phyloP scores from a whole-genome alignment of 2,113 vertebrate genomes.

The Cygnus buccinator region DNA sequence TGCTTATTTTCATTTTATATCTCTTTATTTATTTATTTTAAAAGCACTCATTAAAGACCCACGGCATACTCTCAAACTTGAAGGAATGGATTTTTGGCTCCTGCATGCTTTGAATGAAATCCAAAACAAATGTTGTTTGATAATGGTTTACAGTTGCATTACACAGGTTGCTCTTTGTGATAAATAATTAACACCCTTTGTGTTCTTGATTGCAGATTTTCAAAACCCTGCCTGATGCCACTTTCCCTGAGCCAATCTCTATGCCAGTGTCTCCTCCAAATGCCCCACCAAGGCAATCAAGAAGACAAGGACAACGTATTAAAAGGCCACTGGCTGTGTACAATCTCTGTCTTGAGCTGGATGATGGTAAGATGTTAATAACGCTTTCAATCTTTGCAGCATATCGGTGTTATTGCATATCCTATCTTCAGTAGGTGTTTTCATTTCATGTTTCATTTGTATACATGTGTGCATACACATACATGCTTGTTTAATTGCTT shows the following conservation, averaged over 20 bases:
- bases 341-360: constrained; percentile 91
- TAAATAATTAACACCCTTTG: constrained; percentile 71
- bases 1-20: constrained; percentile 35
- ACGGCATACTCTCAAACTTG: constrained; percentile 9
- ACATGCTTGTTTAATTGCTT: background rate
- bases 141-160: constrained; percentile 59
- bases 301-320: constrained; percentile 85
- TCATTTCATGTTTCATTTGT: constrained; percentile 36
- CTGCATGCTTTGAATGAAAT: constrained; percentile 48
- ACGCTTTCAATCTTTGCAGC: constrained; percentile 6
- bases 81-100: constrained; percentile 68
- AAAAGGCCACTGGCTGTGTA: constrained; percentile 94
- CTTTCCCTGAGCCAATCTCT: constrained; percentile 75
- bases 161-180: constrained; percentile 50
- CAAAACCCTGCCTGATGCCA: constrained; percentile 85
- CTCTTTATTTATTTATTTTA: constrained; percentile 57
- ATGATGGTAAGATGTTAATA: constrained; percentile 85
- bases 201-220: constrained; percentile 91
- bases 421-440: constrained; percentile 1
- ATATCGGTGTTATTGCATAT: background rate
- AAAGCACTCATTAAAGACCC: constrained; percentile 44
- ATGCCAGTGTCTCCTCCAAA: constrained; percentile 78
- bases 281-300: constrained; percentile 90
- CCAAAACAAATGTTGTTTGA: constrained; percentile 67
- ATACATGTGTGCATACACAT: background rate